Conservation (phyloP, 2,888 invertebrate genomes). For the Cetonia aurata region DNA sequence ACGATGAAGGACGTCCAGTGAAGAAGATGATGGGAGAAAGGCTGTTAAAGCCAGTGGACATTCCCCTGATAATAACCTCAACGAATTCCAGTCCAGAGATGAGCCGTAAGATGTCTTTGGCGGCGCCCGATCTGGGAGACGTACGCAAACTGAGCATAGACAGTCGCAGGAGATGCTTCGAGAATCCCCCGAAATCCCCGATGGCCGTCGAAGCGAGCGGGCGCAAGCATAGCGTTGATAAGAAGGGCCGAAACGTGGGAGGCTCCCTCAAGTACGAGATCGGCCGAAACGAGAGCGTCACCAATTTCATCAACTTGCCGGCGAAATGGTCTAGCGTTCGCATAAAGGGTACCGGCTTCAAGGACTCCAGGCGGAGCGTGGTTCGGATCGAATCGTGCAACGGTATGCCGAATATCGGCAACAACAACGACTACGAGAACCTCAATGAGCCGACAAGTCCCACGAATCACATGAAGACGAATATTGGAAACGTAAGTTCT, state of each 20-base stretch:
- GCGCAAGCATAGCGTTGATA: constrained; percentile 50
- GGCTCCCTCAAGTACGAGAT: constrained; percentile 64
- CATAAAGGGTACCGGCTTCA: constrained; percentile 74
- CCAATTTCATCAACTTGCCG: constrained; percentile 62
- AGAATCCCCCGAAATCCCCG: constrained; percentile 19
- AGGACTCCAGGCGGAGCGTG: constrained; percentile 74
- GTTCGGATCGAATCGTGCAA: constrained; percentile 77
- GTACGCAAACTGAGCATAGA: constrained; percentile 44
- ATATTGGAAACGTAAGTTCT: constrained; percentile 65
- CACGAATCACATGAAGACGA: constrained; percentile 58
- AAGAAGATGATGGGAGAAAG: constrained; percentile 54
- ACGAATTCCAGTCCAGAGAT: constrained; percentile 58
- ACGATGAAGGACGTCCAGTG: constrained; percentile 39
- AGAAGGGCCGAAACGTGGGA: constrained; percentile 54
- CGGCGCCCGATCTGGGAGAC: constrained; percentile 32
- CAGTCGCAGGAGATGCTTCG: constrained; percentile 41
- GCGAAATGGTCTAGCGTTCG: constrained; percentile 76
- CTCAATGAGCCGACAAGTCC: constrained; percentile 59
- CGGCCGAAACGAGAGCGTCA: constrained; percentile 61
- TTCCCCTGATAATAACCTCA: constrained; percentile 62
- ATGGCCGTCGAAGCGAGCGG: constrained; percentile 26
- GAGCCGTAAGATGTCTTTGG: constrained; percentile 45
- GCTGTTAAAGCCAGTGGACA: constrained; percentile 57
- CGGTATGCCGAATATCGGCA: constrained; percentile 64
- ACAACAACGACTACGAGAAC: constrained; percentile 58